These are phyloP conservation scores for Antechinus flavipes DNA, from an alignment of 2,113 vertebrate genomes.

Conservation along the genomic window DNA sequence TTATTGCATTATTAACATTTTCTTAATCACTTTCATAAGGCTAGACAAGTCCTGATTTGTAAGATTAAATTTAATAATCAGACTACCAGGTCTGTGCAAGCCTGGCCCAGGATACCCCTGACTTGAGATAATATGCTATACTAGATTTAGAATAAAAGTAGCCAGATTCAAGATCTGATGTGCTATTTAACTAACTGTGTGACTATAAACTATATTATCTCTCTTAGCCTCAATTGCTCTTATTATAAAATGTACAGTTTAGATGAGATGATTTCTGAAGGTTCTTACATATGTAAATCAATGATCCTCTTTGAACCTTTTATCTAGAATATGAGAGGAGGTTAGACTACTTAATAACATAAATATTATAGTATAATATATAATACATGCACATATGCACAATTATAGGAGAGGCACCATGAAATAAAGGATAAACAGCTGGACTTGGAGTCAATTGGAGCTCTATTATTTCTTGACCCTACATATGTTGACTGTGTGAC, in stretches of 20 bases:
- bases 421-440: not conserved
- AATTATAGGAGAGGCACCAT: not conserved
- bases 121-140: not conserved
- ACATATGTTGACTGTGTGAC: not conserved
- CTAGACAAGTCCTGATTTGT: not conserved
- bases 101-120: not conserved
- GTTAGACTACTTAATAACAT: not conserved
- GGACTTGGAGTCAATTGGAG: not conserved
- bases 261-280: not conserved
- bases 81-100: not conserved
- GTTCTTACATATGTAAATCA: not conserved
- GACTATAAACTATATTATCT: not conserved
- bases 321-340: not conserved
- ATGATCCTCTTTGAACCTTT: not conserved
- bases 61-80: not conserved
- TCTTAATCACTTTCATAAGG: not conserved
- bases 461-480: not conserved
- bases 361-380: not conserved
- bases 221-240: not conserved
- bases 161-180: not conserved
- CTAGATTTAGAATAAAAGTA: not conserved
- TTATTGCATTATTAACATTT: not conserved
- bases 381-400: not conserved
- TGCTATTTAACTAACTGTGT: not conserved
- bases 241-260: not conserved